phyloP scores from a whole-genome alignment of 2,888 invertebrate species.

The Troglohyphantes excavatus region DNA sequence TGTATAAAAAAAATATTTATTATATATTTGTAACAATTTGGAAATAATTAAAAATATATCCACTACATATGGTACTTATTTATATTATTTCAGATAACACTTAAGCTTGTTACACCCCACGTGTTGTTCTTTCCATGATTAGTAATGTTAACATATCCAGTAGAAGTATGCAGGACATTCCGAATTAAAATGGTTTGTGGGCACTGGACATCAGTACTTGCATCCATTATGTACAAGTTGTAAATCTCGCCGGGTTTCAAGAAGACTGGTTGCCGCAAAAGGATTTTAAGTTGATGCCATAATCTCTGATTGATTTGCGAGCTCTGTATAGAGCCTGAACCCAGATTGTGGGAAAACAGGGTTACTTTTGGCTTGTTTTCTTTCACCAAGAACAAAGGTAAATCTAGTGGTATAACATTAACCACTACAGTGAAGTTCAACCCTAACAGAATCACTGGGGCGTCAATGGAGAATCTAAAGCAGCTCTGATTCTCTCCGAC shows the following conservation, averaged over 20 bases:
- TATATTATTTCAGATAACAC: too few species aligned
- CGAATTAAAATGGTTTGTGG: too few species aligned
- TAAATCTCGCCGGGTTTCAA: slow-evolving; percentile 62
- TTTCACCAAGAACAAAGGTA: slow-evolving; percentile 54
- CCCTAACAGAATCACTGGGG: slow-evolving; percentile 53
- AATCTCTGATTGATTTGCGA: slow-evolving; percentile 37
- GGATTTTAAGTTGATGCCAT: slow-evolving; percentile 41
- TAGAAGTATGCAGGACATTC: too few species aligned
- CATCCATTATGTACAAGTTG: slow-evolving; percentile 13
- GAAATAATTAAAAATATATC: background rate
- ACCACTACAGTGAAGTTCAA: slow-evolving; percentile 43
- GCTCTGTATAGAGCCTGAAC: slow-evolving; percentile 7
- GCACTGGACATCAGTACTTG: too few species aligned
- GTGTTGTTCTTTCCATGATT: too few species aligned
- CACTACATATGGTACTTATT: too few species aligned
- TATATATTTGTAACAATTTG: background rate
- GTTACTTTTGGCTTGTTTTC: slow-evolving; percentile 56
- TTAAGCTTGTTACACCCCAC: too few species aligned
- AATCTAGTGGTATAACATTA: background rate
- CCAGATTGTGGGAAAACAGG: slow-evolving; percentile 46
- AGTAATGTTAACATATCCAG: too few species aligned
- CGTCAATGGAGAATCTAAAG: slow-evolving; percentile 62
- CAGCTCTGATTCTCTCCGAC: slow-evolving; percentile 47
- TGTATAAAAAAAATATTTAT: slow-evolving; percentile 34
- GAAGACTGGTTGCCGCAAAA: slow-evolving; percentile 42